phyloP scores from a whole-genome alignment of 1,140 invertebrate species.

The Brachionus plicatilis region DNA sequence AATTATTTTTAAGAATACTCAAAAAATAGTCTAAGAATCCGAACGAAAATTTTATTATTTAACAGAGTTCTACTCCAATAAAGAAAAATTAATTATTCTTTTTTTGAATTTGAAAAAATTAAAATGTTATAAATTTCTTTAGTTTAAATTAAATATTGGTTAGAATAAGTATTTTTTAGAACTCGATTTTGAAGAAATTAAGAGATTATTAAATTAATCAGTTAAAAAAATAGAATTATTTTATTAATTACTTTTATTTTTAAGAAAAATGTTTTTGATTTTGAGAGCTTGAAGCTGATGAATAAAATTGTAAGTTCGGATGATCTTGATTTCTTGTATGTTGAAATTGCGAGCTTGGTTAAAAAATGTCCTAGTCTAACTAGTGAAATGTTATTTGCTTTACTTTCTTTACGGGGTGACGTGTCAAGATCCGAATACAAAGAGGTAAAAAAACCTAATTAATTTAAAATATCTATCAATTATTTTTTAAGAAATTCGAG shows the following conservation, averaged over 20 bases:
- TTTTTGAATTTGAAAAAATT: too few species aligned
- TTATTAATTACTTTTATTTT: neutral
- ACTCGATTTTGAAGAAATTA: neutral
- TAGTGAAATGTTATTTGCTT: conserved; percentile 32
- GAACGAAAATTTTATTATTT: too few species aligned
- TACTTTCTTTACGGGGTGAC: conserved; percentile 29
- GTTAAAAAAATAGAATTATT: too few species aligned
- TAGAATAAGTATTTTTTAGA: too few species aligned
- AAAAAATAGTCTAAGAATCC: too few species aligned
- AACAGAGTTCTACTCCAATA: too few species aligned
- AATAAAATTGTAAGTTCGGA: conserved; percentile 22
- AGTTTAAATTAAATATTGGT: too few species aligned
- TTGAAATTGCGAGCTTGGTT: conserved; percentile 4
- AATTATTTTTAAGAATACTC: too few species aligned
- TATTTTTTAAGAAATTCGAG: conserved; percentile 10
- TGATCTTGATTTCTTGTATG: conserved; percentile 10
- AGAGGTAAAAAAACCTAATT: neutral
- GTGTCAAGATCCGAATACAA: conserved; percentile 2
- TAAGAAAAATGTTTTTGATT: conserved; percentile 31
- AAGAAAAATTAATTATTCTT: too few species aligned
- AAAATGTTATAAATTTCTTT: too few species aligned
- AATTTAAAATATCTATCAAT: too few species aligned
- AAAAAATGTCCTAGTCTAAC: conserved; percentile 37
- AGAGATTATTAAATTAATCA: too few species aligned
- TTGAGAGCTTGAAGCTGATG: conserved; percentile 13